Evolutionary conservation across 2,113 vertebrate genomes (phyloP), one percentile per base, ranked within the genome.

Genomic region (Jaculus jaculus): DNA sequence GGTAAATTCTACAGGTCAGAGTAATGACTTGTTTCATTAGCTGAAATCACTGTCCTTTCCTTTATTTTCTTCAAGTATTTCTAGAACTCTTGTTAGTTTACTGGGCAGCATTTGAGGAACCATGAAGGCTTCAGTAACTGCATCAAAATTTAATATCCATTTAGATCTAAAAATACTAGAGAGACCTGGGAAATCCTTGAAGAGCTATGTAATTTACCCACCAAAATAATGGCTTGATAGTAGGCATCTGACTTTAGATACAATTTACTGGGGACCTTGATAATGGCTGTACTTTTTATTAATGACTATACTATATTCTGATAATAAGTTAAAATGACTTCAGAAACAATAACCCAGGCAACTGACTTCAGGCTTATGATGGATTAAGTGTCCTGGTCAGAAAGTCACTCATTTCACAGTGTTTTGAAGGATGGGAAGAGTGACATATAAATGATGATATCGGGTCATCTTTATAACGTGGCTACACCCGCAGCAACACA

Each of bases 141-240:
- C 21, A 68, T 7, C 15, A 28, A 80, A 47, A 92, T 63, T 95
- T 93, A 28, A 26, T 93, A 37, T 84, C 20, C 90, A 93, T 93
- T 69, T 74, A 94, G 83, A 92, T 7, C 60, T 7, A 58, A 93
- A 2, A 93, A 13, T 11, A 28, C 32, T 47, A 83, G 90, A 83
- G 90, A 93, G 68, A 89, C 73, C 18, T 77, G 87, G 82, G 86
- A 92, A 37, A 73, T 92, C 16, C 11, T 96, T 94, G 66, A 97
- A 93, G 73, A 93, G 65, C 68, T 95, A 17, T 47, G 82, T 54
- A 87, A 89, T 91, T 95, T 96, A 37, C 58, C 85, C 83, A 94
- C 86, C 74, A 93, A 95, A 94, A 93, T 92, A 95, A 78, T 63
- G 84, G 26, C 93, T 96, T 95, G 37, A n/a, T 94, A 80, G 72